Evolutionary conservation across 2,113 vertebrate genomes (phyloP).

Genomic region (Raja brachyura): DNA sequence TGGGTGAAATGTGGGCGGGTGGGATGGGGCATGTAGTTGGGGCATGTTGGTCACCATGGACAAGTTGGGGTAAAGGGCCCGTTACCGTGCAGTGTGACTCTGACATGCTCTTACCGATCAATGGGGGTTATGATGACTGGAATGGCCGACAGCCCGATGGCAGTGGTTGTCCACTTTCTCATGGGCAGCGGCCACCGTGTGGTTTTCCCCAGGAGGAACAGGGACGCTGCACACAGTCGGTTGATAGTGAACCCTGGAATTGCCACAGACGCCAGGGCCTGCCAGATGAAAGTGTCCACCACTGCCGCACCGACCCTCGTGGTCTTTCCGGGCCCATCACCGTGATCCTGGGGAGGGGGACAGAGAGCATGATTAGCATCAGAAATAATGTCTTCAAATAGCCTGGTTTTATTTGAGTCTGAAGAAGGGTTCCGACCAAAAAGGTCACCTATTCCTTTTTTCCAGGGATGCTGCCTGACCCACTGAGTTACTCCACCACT

Average conservation of each 20-base stretch:
- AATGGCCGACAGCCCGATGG: slow-evolving; percentile 80
- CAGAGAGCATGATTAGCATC: background rate
- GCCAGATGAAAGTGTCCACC: slow-evolving; percentile 91
- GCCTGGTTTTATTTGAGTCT: no score
- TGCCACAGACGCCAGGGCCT: slow-evolving; percentile 84
- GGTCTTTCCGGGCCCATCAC: slow-evolving; percentile 52
- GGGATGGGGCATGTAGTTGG: no score
- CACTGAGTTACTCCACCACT: no score
- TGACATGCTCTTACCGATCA: slow-evolving; percentile 66
- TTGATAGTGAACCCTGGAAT: slow-evolving; percentile 94
- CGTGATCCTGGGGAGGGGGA: slow-evolving; percentile 52
- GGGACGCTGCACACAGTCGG: slow-evolving; percentile 76
- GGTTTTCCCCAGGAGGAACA: slow-evolving; percentile 66
- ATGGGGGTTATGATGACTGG: slow-evolving; percentile 90
- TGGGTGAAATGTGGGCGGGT: no score
- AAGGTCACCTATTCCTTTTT: no score
- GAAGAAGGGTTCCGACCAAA: no score
- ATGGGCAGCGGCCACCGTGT: slow-evolving; percentile 76
- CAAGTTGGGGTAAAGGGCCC: no score
- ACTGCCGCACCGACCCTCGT: slow-evolving; percentile 64
- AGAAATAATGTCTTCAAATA: background rate
- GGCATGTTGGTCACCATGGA: no score
- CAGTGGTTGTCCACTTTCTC: slow-evolving; percentile 86
- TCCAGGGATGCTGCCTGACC: no score
- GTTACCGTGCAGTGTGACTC: no score